Evolutionary conservation across 2,113 vertebrate species (phyloP).

Genomic region (Planiliza haematocheilus): DNA sequence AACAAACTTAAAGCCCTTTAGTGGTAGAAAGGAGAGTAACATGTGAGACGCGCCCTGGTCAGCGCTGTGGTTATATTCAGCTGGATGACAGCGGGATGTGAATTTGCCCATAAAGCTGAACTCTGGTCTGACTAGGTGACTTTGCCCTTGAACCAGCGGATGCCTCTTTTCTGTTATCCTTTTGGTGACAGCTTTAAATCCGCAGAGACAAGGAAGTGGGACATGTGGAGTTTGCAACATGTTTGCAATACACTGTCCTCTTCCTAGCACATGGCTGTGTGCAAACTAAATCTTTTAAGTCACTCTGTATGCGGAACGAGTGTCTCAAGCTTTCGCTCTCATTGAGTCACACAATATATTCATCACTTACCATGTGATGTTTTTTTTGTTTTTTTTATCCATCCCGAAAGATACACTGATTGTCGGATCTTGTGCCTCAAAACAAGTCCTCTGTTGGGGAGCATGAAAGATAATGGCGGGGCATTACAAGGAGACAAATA

Average conservation of each 20-base stretch:
- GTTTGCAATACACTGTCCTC: slow-evolving; percentile 24
- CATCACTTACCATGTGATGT: slow-evolving; percentile 73
- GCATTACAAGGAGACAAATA: slow-evolving; percentile 25
- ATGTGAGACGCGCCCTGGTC: slow-evolving; percentile 54
- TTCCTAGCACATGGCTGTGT: slow-evolving; percentile 10
- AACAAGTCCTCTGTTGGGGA: slow-evolving; percentile 6
- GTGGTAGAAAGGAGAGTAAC: slow-evolving; percentile 23
- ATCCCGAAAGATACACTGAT: slow-evolving; percentile 39
- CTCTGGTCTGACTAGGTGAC: slow-evolving; percentile 41
- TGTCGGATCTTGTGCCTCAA: slow-evolving; percentile 30
- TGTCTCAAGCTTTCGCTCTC: slow-evolving; percentile 15
- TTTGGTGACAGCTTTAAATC: slow-evolving; percentile 23
- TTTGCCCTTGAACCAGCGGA: slow-evolving; percentile 70
- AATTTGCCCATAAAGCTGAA: slow-evolving; percentile 49
- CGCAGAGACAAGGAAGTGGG: slow-evolving; percentile 7
- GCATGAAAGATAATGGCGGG: slow-evolving; percentile 4
- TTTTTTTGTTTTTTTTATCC: slow-evolving; percentile 12
- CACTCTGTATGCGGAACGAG: background rate
- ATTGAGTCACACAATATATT: slow-evolving; percentile 65
- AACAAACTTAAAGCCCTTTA: slow-evolving; percentile 64
- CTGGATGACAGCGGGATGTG: slow-evolving; percentile 52
- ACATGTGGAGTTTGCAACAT: slow-evolving; percentile 51
- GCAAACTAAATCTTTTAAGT: background rate
- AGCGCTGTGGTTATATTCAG: slow-evolving; percentile 2
- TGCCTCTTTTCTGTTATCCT: slow-evolving; percentile 14